Base-by-base conservation (phyloP, 2,888 invertebrate genomes). In the Tolmerus cingulatus region DNA sequence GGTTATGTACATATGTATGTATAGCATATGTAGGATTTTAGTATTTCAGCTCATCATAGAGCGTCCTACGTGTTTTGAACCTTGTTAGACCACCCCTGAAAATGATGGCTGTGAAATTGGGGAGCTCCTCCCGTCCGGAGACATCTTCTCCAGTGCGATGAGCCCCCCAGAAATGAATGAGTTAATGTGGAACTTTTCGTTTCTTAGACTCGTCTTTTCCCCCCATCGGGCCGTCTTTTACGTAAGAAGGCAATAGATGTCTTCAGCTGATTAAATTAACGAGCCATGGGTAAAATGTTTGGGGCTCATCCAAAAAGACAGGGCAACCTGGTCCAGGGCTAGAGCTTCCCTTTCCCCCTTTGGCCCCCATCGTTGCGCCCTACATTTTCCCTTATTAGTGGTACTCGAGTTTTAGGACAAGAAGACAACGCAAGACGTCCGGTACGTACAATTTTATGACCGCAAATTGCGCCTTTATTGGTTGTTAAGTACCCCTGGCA, bases 231-330 rank as follows among this genome's bases (percentile, higher is more conserved):
- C 46, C 79, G 37, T 57, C 66, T 19, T 27, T 19, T 27, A 27
- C 23, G 66, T 27, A 66, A 66, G 81, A 74, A 82, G 87, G 82
- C 82, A 87, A 87, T 87, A 87, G 87, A 87, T 87, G 87, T 82
- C 82, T 87, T 84, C 82, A 74, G 74, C 82, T 87, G 87, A 87
- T 87, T 76, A 87, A 87, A 87, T 87, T 87, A 87, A 87, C 87
- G 87, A 84, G 74, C 87, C 87, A 74, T 87, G 87, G 84, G 87
- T 87, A 87, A n/a, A n/a, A 84, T 87, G 87, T 87, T 66, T 9
- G 66, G 27, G 23, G 66, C 66, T 27, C 66, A 66, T 27, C 66
- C 19, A 12, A 23, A 27, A 23, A 27, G 27, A 23, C 27, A 40
- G 27, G 66, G 23, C 66, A 27, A 66, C 66, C 66, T 66, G 66